These are phyloP conservation scores for Pachymerium ferrugineum DNA, from an alignment of 2,888 invertebrate species.

Conservation along the genomic window DNA sequence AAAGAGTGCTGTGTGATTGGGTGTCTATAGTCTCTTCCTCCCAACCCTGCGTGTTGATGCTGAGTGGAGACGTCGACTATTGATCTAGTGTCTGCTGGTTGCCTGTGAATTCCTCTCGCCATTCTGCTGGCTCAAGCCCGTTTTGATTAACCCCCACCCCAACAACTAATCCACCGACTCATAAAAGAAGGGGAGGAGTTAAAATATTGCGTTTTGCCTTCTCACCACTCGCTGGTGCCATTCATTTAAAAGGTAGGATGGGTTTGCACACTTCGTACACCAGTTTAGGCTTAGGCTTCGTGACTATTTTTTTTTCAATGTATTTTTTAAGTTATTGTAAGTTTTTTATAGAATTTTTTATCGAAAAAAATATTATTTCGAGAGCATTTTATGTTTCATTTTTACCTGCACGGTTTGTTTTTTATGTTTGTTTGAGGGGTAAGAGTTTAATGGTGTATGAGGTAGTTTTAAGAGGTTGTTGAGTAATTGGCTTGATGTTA, in stretches of 20 bases:
- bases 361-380: too few species aligned
- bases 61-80: conserved; percentile 17
- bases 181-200: conserved; percentile 2
- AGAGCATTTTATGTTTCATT: too few species aligned
- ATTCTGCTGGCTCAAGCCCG: not conserved
- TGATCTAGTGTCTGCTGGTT: conserved; percentile 14
- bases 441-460: not conserved
- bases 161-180: not conserved
- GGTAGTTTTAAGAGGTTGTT: not conserved
- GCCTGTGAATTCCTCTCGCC: conserved; percentile 8
- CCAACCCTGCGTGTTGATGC: conserved; percentile 6
- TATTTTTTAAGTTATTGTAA: not conserved
- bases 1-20: conserved; percentile 3
- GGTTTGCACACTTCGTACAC: not conserved
- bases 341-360: too few species aligned
- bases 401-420: too few species aligned
- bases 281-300: too few species aligned
- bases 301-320: not conserved
- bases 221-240: not conserved
- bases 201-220: not conserved
- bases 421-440: not conserved
- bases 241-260: conserved; percentile 2
- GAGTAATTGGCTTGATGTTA: conserved; percentile 1
- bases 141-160: conserved; percentile 14
- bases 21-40: conserved; percentile 9